Base-by-base conservation (phyloP, 2,888 invertebrate genomes). In the Acanthoscelides obtectus region DNA sequence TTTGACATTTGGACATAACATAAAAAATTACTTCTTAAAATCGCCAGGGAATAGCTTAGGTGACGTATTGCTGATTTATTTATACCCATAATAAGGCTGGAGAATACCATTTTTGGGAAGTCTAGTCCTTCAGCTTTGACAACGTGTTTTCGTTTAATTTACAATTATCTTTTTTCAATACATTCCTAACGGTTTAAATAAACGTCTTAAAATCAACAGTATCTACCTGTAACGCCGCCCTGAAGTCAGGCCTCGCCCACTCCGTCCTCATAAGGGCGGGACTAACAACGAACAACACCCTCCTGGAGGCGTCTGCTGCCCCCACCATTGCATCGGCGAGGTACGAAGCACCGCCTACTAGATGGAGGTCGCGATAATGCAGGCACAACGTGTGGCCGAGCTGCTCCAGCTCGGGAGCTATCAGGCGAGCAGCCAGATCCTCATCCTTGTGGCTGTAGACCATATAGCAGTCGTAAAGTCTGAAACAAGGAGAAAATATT, bases 381-480 rank as follows among this genome's bases (percentile, higher is more conserved):
- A 92, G 86, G 81, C 92, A 92, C 74, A 96, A 87, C 4, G 90
- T 86, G 77, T 91, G 87, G n/a, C 89, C 88, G 45, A 89, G 87
- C 81, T 92, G 92, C 85, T 95, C 94, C 75, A 95, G 85, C 81
- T 93, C 93, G 80, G 84, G 91, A 87, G 87, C 94, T 81, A 87
- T 91, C 85, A 87, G 92, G 85, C 86, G 90, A 84, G 84, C 92
- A 87, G 90, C 89, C 81, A 88, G 91, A 88, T 87, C 92, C 85
- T 88, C 93, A 88, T 95, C 95, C 78, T 92, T 90, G 78, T 91
- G 90, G 84, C 93, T 93, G 87, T 96, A 96, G 75, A 94, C 91
- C 83, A 96, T 90, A 87, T 96, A 96, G 73, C 94, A 95, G 84
- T 96, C 90, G 88, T 93, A 90, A 80, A 90, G 85, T 45, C 45